Base-by-base conservation (phyloP, 2,797 vertebrate species). In the Sebastes glaucus region DNA sequence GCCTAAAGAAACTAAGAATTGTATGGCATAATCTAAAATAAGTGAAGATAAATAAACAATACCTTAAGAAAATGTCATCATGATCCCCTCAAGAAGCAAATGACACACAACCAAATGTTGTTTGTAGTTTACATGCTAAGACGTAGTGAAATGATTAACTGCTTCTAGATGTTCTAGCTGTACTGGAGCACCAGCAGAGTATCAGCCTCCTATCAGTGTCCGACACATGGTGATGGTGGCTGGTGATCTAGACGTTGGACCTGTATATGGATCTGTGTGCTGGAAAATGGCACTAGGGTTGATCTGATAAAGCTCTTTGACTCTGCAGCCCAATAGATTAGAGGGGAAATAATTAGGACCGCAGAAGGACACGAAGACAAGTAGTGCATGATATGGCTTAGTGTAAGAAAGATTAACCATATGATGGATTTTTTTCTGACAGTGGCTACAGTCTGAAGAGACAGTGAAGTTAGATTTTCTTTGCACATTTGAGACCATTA, bases 231-330 rank as follows among this genome's bases (percentile, higher is more conserved):
- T 28, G 74, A 77, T 80, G 69, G 63, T 72, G 59, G 20, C 49
- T 42, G 73, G 16, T 65, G 63, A 74, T 88, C 35, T 33, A 64
- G 69, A 83, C 69, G 67, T 35, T 73, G 71, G 62, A 71, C 75
- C 42, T 71, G 38, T 67, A 30, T 81, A 78, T 83, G 80, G 90
- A 90, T 88, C 20, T 67, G 71, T 53, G 23, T 73, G 52, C 73
- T 67, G 23, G 67, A 61, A 80, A 88, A 85, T 64, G 75, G 64
- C 66, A 75, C 59, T 42, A 57, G 72, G 71, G 79, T 63, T 77
- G 78, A 91, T 90, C 88, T 87, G 88, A 93, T 91, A 88, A 82
- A 42, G 64, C 66, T 56, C 59, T 61, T 27, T 81, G 77, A 81
- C 79, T 79, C 81, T 63, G 35, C 25, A 33, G 76, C 23, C 70